Evolutionary conservation across 2,888 invertebrate genomes (phyloP), one percentile per base, ranked within the genome.

Genomic region (Sarcophaga variegata): DNA sequence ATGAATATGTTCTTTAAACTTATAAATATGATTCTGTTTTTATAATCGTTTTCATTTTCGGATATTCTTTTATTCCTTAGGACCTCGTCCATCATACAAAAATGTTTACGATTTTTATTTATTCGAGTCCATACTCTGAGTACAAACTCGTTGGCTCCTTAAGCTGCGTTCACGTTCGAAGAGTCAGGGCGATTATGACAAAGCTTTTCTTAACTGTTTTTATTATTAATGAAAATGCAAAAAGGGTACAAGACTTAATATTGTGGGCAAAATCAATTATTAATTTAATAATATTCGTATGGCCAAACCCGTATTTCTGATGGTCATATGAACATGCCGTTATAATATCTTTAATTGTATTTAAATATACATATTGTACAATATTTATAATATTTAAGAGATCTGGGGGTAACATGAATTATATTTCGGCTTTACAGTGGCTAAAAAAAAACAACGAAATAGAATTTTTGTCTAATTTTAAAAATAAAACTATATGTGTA

Each of bases 181-280:
- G 54, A 60, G 54, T 54, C 3, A 54, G 54, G 54, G 54, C 14
- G 54, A 54, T 2, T 54, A 54, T 54, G 17, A 54, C 22, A 54
- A 54, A 54, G 54, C 17, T 54, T 54, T 14, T 12, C 54, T 14
- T 14, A 17, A 59, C 59, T 3, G 14, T 14, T 47, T 70, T 54
- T 62, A 70, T 70, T 80, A 75, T 63, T 59, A 25, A 25, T 60
- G 59, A 66, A 67, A 69, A 76, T 81, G 70, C 80, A 81, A 54
- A 71, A 86, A 66, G 54, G 54, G 54, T 17, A 49, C 47, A 49
- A 25, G n/a, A 22, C 60, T 47, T 47, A 49, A 70, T 45, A 69
- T 49, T 78, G 22, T 80, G 84, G 78, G 85, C 86, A 88, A 88
- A 89, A 90, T 89, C 91, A 90, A 91, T 91, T 91, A 91, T 90